A percentile compares a stretch with the other conserved stretches of the same genome.
phyloP scores from a whole-genome alignment of 2,888 invertebrate species.

The Hydrotaea cyrtoneurina region DNA sequence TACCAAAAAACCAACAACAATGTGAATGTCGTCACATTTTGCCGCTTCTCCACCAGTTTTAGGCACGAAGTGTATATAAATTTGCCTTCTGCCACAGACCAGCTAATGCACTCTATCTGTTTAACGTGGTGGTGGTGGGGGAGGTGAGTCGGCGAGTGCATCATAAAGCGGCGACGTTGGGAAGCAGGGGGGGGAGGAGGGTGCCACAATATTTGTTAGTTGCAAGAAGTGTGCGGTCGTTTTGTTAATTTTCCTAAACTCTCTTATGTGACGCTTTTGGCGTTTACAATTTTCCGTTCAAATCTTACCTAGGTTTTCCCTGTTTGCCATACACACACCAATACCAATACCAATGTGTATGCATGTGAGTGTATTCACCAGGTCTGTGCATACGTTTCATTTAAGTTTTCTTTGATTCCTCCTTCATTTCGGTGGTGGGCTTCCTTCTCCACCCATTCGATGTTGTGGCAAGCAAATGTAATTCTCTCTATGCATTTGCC shows the following conservation, averaged over 20 bases:
- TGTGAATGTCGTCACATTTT: not conserved
- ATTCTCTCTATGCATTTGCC: conserved; percentile 52
- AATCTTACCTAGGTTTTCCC: conserved; percentile 42
- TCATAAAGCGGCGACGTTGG: not conserved
- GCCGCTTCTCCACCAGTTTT: not conserved
- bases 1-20: conserved; percentile 41
- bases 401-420: conserved; percentile 17
- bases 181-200: not conserved
- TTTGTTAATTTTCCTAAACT: conserved; percentile 59
- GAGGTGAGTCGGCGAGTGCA: not conserved
- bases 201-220: conserved; percentile 31
- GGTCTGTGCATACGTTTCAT: conserved; percentile 3
- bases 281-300: conserved; percentile 62
- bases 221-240: conserved; percentile 65
- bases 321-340: not conserved
- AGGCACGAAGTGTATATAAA: not conserved
- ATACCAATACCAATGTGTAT: too few species aligned
- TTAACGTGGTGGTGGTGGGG: not conserved
- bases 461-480: conserved; percentile 44
- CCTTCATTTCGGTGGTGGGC: conserved; percentile 26
- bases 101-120: conserved; percentile 3
- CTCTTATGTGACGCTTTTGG: conserved; percentile 63
- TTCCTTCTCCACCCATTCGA: conserved; percentile 66
- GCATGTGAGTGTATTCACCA: not conserved
- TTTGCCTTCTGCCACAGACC: not conserved